Conservation (phyloP, 2,797 vertebrate species). For the Phaenicophaeus curvirostris region DNA sequence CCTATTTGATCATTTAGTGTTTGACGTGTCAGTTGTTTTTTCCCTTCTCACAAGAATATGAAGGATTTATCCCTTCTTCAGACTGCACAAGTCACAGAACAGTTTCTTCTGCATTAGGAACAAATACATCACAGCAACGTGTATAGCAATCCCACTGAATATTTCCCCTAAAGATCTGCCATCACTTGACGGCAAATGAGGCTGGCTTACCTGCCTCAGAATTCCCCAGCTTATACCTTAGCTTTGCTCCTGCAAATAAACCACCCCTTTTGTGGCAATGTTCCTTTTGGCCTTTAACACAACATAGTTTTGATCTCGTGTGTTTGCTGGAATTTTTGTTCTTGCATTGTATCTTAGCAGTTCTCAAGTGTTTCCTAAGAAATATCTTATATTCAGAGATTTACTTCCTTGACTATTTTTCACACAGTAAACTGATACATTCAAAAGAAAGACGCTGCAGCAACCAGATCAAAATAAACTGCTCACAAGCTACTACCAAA, state of each 20-base stretch:
- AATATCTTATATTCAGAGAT: background rate
- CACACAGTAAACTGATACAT: background rate
- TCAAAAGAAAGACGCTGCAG: background rate
- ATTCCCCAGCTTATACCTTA: background rate
- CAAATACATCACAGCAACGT: background rate
- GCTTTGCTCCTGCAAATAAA: background rate
- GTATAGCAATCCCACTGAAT: background rate
- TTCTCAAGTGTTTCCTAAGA: background rate
- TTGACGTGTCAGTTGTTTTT: background rate
- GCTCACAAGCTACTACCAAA: background rate
- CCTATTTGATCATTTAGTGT: fast-evolving
- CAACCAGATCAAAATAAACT: background rate
- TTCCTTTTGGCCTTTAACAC: background rate
- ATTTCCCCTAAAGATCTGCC: background rate
- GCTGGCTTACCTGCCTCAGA: background rate
- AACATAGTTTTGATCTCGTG: background rate
- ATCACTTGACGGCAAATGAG: background rate
- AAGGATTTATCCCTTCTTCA: background rate
- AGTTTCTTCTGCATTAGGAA: background rate
- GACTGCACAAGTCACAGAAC: background rate
- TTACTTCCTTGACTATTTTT: background rate
- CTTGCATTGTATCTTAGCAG: background rate
- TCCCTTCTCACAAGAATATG: background rate
- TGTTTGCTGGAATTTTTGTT: background rate
- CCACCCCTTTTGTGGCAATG: background rate